phyloP scores from a whole-genome alignment of 2,888 invertebrate genomes.

The Agrilus mali region DNA sequence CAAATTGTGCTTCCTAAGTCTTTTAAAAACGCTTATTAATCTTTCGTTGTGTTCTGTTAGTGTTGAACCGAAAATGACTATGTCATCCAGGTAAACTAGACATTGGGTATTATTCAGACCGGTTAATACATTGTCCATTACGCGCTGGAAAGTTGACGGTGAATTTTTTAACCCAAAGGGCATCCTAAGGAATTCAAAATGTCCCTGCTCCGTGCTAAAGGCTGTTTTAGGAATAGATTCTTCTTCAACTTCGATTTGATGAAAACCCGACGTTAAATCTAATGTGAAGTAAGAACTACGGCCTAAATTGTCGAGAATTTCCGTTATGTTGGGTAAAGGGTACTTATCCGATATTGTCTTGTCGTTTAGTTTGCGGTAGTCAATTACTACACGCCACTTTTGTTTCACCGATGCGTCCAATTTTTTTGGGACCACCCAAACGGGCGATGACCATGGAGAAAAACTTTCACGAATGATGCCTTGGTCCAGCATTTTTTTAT shows the following conservation, averaged over 20 bases:
- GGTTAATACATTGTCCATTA: slow-evolving; percentile 12
- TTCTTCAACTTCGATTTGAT: slow-evolving; percentile 13
- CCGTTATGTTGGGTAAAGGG: slow-evolving; percentile 12
- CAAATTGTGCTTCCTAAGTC: background rate
- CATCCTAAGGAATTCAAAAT: slow-evolving; percentile 14
- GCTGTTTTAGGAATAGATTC: slow-evolving; percentile 12
- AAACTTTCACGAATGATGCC: too few species aligned
- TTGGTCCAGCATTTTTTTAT: too few species aligned
- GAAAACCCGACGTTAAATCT: slow-evolving; percentile 13
- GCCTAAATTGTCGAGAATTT: slow-evolving; percentile 14
- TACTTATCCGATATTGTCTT: slow-evolving; percentile 18
- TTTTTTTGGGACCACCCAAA: too few species aligned
- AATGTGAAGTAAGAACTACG: slow-evolving; percentile 12
- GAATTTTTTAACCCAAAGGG: slow-evolving; percentile 16
- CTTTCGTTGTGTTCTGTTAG: slow-evolving; percentile 11
- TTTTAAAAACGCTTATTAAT: background rate
- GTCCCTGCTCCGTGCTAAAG: slow-evolving; percentile 11
- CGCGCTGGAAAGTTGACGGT: slow-evolving; percentile 12
- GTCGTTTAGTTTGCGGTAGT: slow-evolving; percentile 15
- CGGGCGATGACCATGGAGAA: too few species aligned
- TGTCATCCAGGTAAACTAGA: slow-evolving; percentile 14
- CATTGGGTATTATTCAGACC: slow-evolving; percentile 8
- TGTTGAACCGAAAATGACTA: slow-evolving; percentile 8
- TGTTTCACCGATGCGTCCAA: too few species aligned
- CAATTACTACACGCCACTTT: too few species aligned